Evolutionary conservation across 1,140 invertebrate species (phyloP), one percentile per base, ranked within the genome.

Genomic region (Eurosta solidaginis): DNA sequence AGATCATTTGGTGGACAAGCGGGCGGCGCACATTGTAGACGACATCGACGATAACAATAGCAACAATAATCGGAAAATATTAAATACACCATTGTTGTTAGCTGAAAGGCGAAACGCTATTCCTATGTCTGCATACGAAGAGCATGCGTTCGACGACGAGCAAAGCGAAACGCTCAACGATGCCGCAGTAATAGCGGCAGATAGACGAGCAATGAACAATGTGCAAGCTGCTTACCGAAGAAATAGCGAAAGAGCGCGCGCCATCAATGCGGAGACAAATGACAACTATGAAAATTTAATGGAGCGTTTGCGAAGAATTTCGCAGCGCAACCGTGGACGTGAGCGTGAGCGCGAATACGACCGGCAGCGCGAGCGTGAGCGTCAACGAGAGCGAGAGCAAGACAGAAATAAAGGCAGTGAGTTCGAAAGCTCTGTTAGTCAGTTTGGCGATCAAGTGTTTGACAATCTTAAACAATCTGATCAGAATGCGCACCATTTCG

Each of bases 391-490:
- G 17, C 7, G 7, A 45, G 7, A 17, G 44, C 44, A 45, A 45
- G 7, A n/a, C n/a, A 45, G 7, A 45, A 45, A 45, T 9, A 45
- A 45, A 45, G 44, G 17, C 44, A 45, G 22, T 14, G 73, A 74
- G 14, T 74, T 74, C 7, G 25, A 7, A 14, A 49, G 52, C 2
- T 14, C 44, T 17, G 75, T 20, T 14, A 17, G n/a, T 20, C 33
- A 54, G 29, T 76, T 76, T 5, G 75, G 74, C 12, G 29, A 54
- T 42, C 45, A 68, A 36, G 14, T 68, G 36, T 78, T 78, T 36
- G 77, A 78, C 27, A 78, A 78, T 73, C 42, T 78, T 14, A 78
- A 78, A 22, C 44, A 78, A n/a, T 9, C n/a, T 7, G 59, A 63
- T n/a, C 52, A 63, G 12, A 12, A 49, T 45, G 52, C 27, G 5